Base-by-base conservation (phyloP, 2,113 vertebrate species). In the Pelusios castaneus region DNA sequence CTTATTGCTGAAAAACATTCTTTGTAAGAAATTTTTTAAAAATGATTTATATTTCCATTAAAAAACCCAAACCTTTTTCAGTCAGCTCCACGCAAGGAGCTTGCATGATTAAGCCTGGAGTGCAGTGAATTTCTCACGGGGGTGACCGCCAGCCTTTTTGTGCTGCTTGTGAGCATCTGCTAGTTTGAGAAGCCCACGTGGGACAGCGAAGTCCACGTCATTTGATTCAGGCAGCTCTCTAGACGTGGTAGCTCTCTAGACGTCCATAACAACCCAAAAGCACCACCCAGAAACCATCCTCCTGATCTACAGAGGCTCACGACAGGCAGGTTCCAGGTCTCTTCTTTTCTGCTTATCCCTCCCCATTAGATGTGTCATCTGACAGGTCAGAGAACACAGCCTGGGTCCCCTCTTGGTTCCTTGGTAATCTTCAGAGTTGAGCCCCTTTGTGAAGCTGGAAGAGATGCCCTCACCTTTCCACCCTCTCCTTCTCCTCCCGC, bases 401-500 rank as follows among this genome's bases (percentile, higher is more conserved):
- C 29, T 49, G 31, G 11, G 9, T 14, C 41, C 24, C 12, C 84
- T 10, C 9, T 51, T 14, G 2, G 2, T 8, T 16, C 14, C 45
- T 43, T 58, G 76, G 47, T 19, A 70, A 82, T 16, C 51, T 54
- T 85, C 55, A 21, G 25, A 49, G 91, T 45, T 76, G 73, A 76
- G 43, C 67, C 27, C 47, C 10, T 0, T 5, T 38, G 47, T 41
- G 76, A 56, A 80, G 29, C 70, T 38, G 25, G 19, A 60, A 43
- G n/a, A 41, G 54, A 63, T 10, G 6, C 55, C 19, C 25, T 63
- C 38, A 94, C 2, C 27, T 79, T 27, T 77, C 1, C 34, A n/a
- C 10, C 79, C 92, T 84, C 87, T 45, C 85, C 73, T 97, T 56
- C 94, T 49, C 82, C 60, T 96, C 54, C 47, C 55, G n/a, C n/a